Base-by-base conservation (phyloP, 2,797 vertebrate species). In the Loris lydekkerianus region DNA sequence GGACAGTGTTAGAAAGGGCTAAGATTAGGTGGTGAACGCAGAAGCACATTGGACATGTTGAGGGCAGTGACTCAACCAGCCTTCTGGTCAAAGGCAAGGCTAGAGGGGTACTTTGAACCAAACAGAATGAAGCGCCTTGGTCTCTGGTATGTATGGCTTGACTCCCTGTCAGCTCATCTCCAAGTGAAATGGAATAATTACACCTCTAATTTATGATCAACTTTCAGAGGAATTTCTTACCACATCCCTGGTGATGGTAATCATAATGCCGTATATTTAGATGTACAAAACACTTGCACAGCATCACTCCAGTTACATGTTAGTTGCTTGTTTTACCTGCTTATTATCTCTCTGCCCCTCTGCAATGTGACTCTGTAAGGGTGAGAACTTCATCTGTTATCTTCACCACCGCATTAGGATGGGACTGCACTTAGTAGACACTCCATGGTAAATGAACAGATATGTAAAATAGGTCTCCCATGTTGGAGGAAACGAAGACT, bases 401-500 rank as follows among this genome's bases (percentile, higher is more conserved):
- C 63, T 81, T 75, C 60, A 13, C 34, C 11, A 1, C 76, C 56
- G 27, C 10, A 27, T 34, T 53, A 43, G 81, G 53, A 3, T n/a
- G 76, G 37, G 29, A 7, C 40, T 27, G 77, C 6, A 73, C 3
- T 18, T 40, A 78, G 37, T 49, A 56, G n/a, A n/a, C 29, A 49
- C 21, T 11, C 46, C 23, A 10, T 65, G 63, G 15, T 69, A 53
- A 70, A 31, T 65, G 46, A 46, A 29, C 29, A 75, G 58, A 21
- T 40, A 70, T 53, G 31, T 83, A 25, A 37, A 80, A 63, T 73
- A 34, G 29, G 21, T 76, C 69, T 60, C 31, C 34, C 10, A 7
- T 60, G 46, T 49, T n/a, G 58, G 46, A 94, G 70, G 27, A 86
- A 60, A 77, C 69, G 4, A 53, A 94, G 40, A 76, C 60, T 89